These are phyloP conservation scores for Procambarus virginalis DNA, from an alignment of 1,140 invertebrate genomes.

Conservation along the genomic window DNA sequence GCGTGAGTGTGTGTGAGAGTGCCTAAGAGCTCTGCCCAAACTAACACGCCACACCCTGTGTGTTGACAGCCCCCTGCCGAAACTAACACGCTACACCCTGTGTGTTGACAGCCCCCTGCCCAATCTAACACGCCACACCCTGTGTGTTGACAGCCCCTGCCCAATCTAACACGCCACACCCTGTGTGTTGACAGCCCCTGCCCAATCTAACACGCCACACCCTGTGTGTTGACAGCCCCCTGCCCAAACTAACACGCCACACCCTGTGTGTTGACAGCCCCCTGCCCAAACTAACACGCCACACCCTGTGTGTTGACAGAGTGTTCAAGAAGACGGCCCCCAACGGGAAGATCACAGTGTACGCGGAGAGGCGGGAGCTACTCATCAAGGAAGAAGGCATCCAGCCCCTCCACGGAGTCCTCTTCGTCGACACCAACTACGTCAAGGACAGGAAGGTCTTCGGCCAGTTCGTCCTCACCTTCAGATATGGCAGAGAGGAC, in stretches of 20 bases:
- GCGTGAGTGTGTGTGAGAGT: too few relatives aligned
- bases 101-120: too few relatives aligned
- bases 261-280: too few relatives aligned
- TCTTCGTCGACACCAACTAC: constrained; percentile 80
- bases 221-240: too few relatives aligned
- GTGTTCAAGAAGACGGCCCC: constrained; percentile 96
- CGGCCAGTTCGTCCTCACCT: constrained; percentile 95
- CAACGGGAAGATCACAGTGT: constrained; percentile 95
- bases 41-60: too few relatives aligned
- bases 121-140: too few relatives aligned
- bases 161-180: not conserved
- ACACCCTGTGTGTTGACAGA: constrained; percentile 75
- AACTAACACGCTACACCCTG: too few relatives aligned
- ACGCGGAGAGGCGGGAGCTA: constrained; percentile 96
- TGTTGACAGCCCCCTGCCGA: too few relatives aligned
- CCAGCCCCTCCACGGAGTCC: constrained; percentile 60
- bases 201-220: too few relatives aligned
- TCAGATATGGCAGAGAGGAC: constrained; percentile 98
- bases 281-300: not conserved
- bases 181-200: constrained; percentile 76
- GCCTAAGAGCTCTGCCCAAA: too few relatives aligned
- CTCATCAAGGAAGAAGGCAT: constrained; percentile 75
- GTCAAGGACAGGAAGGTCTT: constrained; percentile 89
- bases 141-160: too few relatives aligned
- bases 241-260: too few relatives aligned